phyloP scores from a whole-genome alignment of 2,888 invertebrate genomes.

The Stenodema calcarata region DNA sequence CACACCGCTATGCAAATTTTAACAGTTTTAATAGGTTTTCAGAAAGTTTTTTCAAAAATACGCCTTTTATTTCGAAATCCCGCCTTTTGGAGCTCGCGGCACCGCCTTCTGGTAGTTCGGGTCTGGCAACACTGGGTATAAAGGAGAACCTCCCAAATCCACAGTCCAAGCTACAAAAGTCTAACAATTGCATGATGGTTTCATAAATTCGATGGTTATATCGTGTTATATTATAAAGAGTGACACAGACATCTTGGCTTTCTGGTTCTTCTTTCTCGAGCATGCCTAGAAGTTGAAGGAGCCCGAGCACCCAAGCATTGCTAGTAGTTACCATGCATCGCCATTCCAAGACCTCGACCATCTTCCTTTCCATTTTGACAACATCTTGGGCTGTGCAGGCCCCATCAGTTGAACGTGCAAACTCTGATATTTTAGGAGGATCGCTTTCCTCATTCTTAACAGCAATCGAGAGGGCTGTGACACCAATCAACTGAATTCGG shows the following conservation, averaged over 20 bases:
- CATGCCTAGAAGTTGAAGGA: slow-evolving; percentile 82
- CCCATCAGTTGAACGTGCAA: slow-evolving; percentile 97
- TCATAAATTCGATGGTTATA: slow-evolving; percentile 86
- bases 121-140: no score
- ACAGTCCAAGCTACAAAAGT: slow-evolving; percentile 87
- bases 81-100: no score
- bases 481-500: slow-evolving; percentile 88
- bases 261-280: slow-evolving; percentile 62
- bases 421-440: slow-evolving; percentile 93
- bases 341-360: slow-evolving; percentile 81
- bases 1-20: no score
- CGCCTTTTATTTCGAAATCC: no score
- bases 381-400: slow-evolving; percentile 90
- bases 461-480: slow-evolving; percentile 94
- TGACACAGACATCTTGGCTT: slow-evolving; percentile 77
- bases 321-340: slow-evolving; percentile 88
- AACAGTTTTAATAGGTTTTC: no score
- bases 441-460: slow-evolving; percentile 97
- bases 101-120: no score
- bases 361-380: slow-evolving; percentile 75
- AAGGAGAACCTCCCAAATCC: slow-evolving; percentile 81
- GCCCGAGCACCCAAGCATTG: slow-evolving; percentile 91
- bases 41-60: no score
- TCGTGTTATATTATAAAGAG: no score
- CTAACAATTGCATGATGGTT: slow-evolving; percentile 84